These are phyloP conservation scores for Cylloceria caligata DNA, from an alignment of 2,888 invertebrate genomes.

Conservation along the genomic window DNA sequence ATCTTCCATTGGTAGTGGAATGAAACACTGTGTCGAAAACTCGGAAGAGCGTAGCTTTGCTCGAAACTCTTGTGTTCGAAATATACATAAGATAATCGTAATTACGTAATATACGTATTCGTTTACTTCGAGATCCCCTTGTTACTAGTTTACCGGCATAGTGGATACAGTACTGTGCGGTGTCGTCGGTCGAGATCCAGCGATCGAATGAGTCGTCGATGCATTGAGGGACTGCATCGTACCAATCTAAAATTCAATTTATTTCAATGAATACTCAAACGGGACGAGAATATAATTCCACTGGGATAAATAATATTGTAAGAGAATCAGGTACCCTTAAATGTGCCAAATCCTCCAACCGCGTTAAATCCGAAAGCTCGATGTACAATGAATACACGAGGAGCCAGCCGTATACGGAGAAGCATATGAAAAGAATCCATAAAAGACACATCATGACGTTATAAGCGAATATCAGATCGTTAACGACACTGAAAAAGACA, in stretches of 20 bases:
- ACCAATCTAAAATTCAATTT: conserved; percentile 89
- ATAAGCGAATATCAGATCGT: conserved; percentile 95
- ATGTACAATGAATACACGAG: conserved; percentile 94
- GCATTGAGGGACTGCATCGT: conserved; percentile 94
- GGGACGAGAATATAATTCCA: too few species aligned
- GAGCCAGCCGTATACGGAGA: conserved; percentile 93
- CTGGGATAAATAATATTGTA: neutral
- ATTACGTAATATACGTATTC: neutral
- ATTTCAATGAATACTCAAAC: conserved; percentile 23
- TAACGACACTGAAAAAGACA: conserved; percentile 94
- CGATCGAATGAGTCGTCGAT: conserved; percentile 94
- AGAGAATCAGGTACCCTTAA: conserved; percentile 90
- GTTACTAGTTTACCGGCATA: conserved; percentile 88
- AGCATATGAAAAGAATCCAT: conserved; percentile 90
- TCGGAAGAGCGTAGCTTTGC: conserved; percentile 3
- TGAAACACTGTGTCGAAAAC: conserved; percentile 22
- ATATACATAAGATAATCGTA: neutral
- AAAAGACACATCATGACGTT: conserved; percentile 92
- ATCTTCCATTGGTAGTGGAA: conserved; percentile 52
- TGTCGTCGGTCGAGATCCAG: conserved; percentile 95
- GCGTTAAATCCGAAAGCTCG: conserved; percentile 93
- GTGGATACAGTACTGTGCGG: conserved; percentile 96
- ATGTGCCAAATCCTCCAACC: conserved; percentile 95
- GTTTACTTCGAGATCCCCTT: neutral
- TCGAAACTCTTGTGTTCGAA: conserved; percentile 19